phyloP scores from a whole-genome alignment of 2,113 vertebrate species.

The Zosterops pallidus region DNA sequence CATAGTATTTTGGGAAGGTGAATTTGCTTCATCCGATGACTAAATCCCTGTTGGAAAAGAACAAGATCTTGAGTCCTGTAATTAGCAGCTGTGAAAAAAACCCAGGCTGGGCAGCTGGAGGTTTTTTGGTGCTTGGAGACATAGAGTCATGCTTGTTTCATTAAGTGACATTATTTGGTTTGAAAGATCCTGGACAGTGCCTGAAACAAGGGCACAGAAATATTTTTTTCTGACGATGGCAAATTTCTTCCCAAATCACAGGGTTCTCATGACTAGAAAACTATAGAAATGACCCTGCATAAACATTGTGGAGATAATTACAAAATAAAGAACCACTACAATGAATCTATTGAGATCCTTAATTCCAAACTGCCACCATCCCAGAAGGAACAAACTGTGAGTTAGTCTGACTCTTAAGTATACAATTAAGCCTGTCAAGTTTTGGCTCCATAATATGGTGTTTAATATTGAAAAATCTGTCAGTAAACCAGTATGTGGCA shows the following conservation, averaged over 20 bases:
- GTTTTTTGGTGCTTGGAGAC: not conserved
- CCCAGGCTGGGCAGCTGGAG: not conserved
- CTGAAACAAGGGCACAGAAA: not conserved
- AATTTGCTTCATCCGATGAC: not conserved
- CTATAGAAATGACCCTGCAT: constrained; percentile 15
- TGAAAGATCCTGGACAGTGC: not conserved
- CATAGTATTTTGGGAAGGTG: not conserved
- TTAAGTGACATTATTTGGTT: not conserved
- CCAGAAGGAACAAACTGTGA: constrained; percentile 53
- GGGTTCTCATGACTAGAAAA: not conserved
- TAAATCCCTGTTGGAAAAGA: not conserved
- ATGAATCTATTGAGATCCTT: constrained; percentile 33
- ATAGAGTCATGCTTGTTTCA: not conserved
- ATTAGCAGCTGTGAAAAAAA: not conserved
- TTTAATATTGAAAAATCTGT: constrained; percentile 65
- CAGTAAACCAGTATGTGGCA: constrained; percentile 4
- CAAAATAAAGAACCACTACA: constrained; percentile 49
- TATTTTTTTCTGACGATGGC: not conserved
- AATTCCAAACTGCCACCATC: constrained; percentile 37
- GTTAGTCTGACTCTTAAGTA: constrained; percentile 55
- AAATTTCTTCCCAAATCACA: not conserved
- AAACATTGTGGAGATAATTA: constrained; percentile 28
- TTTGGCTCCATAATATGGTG: constrained; percentile 38
- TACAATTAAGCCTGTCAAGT: constrained; percentile 59
- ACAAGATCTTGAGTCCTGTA: not conserved